phyloP scores from a whole-genome alignment of 1,140 invertebrate genomes.

The Halictus rubicundus region DNA sequence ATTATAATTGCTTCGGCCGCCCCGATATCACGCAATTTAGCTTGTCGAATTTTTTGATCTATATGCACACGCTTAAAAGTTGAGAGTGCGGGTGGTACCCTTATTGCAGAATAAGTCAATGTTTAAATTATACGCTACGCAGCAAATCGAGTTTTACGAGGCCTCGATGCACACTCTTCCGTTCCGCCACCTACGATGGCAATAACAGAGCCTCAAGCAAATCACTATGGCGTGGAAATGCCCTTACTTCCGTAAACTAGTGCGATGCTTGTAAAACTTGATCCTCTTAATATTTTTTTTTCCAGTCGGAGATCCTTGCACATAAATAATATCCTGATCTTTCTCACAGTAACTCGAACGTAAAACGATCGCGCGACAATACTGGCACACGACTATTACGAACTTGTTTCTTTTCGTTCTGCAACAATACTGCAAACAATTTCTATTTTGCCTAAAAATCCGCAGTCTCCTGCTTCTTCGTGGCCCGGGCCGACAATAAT shows the following conservation, averaged over 20 bases:
- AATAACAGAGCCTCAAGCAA: conserved; percentile 63
- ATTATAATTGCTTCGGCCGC: neutral
- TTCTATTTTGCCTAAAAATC: no score
- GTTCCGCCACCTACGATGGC: conserved; percentile 64
- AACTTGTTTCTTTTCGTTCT: no score
- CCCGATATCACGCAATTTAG: neutral
- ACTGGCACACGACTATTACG: no score
- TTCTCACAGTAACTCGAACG: no score
- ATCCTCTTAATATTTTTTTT: neutral
- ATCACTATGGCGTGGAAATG: conserved; percentile 44
- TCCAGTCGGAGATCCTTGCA: no score
- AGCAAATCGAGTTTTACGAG: conserved; percentile 69
- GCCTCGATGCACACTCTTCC: conserved; percentile 53
- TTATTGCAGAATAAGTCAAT: conserved; percentile 67
- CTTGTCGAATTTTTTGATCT: neutral
- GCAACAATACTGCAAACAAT: no score
- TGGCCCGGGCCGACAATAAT: no score
- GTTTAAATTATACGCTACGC: conserved; percentile 73
- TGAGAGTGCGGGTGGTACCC: conserved; percentile 57
- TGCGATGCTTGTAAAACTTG: conserved; percentile 39
- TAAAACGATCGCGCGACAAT: no score
- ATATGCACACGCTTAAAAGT: conserved; percentile 17
- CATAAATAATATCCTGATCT: no score
- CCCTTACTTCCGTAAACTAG: conserved; percentile 48
- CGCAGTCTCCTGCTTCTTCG: no score